A percentile compares a stretch with the other conserved stretches of the same genome.
Conservation (phyloP, 2,888 invertebrate species). For the Dasysyrphus albostriatus region DNA sequence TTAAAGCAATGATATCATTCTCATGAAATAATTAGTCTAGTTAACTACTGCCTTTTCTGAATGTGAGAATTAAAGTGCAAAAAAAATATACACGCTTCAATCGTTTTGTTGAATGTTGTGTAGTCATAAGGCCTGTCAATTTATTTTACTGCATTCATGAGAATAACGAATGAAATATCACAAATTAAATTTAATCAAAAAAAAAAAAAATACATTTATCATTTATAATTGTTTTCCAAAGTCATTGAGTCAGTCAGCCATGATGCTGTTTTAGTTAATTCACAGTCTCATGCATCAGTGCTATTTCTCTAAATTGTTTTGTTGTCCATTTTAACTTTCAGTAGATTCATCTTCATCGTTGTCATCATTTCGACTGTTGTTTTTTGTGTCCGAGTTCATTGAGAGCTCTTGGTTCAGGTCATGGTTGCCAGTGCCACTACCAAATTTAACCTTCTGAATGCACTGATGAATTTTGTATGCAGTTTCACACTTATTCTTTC, state of each 20-base stretch:
- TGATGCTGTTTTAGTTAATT: not conserved
- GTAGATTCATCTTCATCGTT: constrained; percentile 50
- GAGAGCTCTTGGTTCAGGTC: constrained; percentile 22
- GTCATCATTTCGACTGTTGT: constrained; percentile 11
- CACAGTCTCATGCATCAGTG: not conserved
- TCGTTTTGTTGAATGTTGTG: constrained; percentile 8
- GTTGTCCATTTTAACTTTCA: constrained; percentile 54
- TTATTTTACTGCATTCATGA: not conserved
- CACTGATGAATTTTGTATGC: constrained; percentile 79
- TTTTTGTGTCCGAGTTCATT: constrained; percentile 30
- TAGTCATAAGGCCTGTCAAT: not conserved
- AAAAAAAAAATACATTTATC: not conserved
- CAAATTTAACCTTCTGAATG: constrained; percentile 76
- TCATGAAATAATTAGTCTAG: not conserved
- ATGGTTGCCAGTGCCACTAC: not conserved
- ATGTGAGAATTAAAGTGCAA: not conserved
- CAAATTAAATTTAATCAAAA: not conserved
- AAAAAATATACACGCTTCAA: constrained; percentile 7
- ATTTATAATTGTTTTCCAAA: constrained; percentile 4
- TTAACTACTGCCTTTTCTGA: not conserved
- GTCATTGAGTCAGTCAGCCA: not conserved
- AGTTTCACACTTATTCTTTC: constrained; percentile 80
- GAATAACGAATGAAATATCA: not conserved
- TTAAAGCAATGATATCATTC: too few relatives aligned
- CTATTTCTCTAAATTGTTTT: constrained; percentile 7